Base-by-base conservation (phyloP, 1,140 invertebrate species). In the Drosophila pseudoananassae region DNA sequence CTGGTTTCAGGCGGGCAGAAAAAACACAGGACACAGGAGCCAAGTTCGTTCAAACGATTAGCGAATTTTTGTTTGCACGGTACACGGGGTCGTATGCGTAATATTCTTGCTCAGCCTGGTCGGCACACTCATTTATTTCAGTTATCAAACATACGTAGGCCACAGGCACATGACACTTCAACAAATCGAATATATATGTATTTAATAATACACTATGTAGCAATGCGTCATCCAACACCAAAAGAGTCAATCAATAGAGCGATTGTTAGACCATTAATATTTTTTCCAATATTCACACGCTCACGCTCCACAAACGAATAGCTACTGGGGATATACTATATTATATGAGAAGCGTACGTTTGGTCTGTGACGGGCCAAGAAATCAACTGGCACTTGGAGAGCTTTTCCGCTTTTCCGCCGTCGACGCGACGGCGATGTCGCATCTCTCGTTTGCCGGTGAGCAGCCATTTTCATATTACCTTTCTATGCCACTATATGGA, bases 341-440 rank as follows among this genome's bases (percentile, higher is more conserved):
- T 27, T 27, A 46, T 65, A 58, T 20, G 43, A 31, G 51, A 75
- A 59, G 54, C 66, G 73, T 69, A 50, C 66, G 73, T 69, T 74
- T 77, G 36, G 78, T 61, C 82, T 47, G 76, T 70, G 76, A 69
- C 69, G 63, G 81, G 82, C 46, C 76, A 71, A 61, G 58, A 76
- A 78, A 78, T 76, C 82, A 78, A 85, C 82, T 85, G 83, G 55
- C 83, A 83, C 29, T 78, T 76, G 65, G 50, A 50, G 85, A 85
- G 82, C 82, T 85, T 85, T 88, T 88, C 59, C 49, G 59, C 63
- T 71, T 58, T 59, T 87, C 68, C 76, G 65, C 70, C 60, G 59
- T 53, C 71, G 38, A 60, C 65, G 45, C 43, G 47, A n/a, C 58
- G 58, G 4, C 47, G 53, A 14, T 45, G 63, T 58, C 74, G 64